phyloP scores from a whole-genome alignment of 1,140 invertebrate genomes.

The Danaus plexippus region DNA sequence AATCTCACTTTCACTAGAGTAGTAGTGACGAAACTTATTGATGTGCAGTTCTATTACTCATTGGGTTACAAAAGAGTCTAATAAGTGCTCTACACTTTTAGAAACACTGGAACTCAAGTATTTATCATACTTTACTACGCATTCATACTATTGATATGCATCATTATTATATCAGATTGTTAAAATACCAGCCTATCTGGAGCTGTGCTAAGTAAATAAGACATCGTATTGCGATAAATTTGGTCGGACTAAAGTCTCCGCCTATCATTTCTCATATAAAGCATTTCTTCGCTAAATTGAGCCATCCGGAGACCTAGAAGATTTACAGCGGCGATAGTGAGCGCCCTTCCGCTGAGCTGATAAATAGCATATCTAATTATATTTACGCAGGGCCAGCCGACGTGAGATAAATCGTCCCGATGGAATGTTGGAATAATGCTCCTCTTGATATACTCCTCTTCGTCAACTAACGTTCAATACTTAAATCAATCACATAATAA shows the following conservation, averaged over 20 bases:
- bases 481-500: neutral
- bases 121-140: no score
- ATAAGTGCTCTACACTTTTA: no score
- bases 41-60: no score
- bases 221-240: no score
- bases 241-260: neutral
- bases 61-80: no score
- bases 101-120: no score
- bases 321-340: slow-evolving; percentile 57
- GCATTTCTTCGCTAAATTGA: slow-evolving; percentile 53
- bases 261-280: slow-evolving; percentile 1
- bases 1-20: no score
- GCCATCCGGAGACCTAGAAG: slow-evolving; percentile 44
- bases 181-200: neutral
- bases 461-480: neutral
- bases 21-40: no score
- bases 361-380: slow-evolving; percentile 68
- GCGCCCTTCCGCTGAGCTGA: slow-evolving; percentile 60
- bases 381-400: slow-evolving; percentile 62
- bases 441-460: slow-evolving; percentile 18
- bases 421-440: slow-evolving; percentile 53
- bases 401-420: slow-evolving; percentile 47
- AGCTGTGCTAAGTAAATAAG: neutral
- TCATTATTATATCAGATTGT: no score
- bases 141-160: no score